Evolutionary conservation across 1,140 invertebrate genomes (phyloP), one percentile per base, ranked within the genome.

Genomic region (Lasaia peninsularis): DNA sequence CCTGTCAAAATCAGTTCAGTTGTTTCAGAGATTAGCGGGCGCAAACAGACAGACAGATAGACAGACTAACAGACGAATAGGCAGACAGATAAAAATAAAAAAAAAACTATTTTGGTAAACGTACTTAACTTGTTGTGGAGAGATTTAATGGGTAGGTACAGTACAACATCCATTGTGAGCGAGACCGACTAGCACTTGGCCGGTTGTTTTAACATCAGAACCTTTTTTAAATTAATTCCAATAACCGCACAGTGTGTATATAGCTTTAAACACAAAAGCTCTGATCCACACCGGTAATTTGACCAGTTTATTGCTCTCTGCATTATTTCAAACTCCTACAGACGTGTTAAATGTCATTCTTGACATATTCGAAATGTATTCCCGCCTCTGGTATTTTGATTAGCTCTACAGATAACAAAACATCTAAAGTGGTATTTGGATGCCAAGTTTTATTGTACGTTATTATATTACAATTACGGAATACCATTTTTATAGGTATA

Each of bases 331-430:
- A 44, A 20, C 40, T 44, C 18, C 40, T 21, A 44, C 16, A 44
- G 40, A 44, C 18, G 40, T 20, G 40, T 44, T 44, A 20, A 44
- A 44, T 44, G 40, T 44, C 40, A 44, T 44, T 20, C 40, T 44
- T 44, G 40, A 44, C 40, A 18, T 18, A 6, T 11, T 20, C 40
- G 5, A 18, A 44, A 44, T 44, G 10, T 44, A 16, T 44, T 44
- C 14, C 40, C 18, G 40, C 18, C 18, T 5, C 40, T 44, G 40
- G 40, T 18, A 44, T 44, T 44, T 44, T 44, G 40, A 44, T 44
- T 44, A 44, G 18, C 40, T 44, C 18, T 44, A 18, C 5, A 20
- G 40, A 44, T 44, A 44, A 44, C 16, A 28, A 28, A 44, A 44
- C 16, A 44, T 44, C 16, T 20, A 44, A 20, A 44, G 16, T 1